Evolutionary conservation across 2,797 vertebrate genomes (phyloP).

Genomic region (Myotis daubentonii): DNA sequence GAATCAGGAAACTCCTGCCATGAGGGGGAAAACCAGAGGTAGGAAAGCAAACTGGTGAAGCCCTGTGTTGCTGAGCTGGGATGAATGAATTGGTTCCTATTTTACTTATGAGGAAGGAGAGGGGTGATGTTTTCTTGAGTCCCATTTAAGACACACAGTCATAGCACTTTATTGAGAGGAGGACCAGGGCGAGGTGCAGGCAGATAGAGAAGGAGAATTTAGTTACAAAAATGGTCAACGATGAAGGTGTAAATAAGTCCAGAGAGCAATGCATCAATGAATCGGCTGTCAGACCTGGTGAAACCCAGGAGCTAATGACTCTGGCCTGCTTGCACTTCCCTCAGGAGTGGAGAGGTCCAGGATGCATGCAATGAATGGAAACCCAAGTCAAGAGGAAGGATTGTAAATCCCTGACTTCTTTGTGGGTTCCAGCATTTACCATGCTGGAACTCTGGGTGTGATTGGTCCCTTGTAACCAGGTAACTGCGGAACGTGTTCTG

Average conservation of each 20-base stretch:
- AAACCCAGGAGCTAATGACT: background rate
- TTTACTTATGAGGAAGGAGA: background rate
- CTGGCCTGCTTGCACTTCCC: background rate
- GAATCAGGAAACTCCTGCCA: background rate
- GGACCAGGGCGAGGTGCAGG: background rate
- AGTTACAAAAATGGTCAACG: background rate
- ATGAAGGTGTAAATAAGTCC: background rate
- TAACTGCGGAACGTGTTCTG: slow-evolving; percentile 50
- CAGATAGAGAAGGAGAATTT: background rate
- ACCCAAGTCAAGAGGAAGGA: too few species aligned
- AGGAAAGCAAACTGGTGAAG: background rate
- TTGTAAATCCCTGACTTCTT: too few species aligned
- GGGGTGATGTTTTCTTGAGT: background rate
- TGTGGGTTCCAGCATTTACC: background rate
- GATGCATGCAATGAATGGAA: too few species aligned
- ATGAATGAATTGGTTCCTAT: background rate
- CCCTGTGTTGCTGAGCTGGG: background rate
- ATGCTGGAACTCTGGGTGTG: background rate
- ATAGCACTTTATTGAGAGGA: background rate
- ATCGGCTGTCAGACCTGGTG: background rate
- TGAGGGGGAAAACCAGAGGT: background rate
- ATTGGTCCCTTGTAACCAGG: slow-evolving; percentile 63
- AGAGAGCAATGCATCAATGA: background rate
- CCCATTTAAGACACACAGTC: background rate
- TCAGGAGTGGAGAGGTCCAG: too few species aligned